Base-by-base conservation (phyloP, 2,888 invertebrate genomes). In the Diadromus collaris region DNA sequence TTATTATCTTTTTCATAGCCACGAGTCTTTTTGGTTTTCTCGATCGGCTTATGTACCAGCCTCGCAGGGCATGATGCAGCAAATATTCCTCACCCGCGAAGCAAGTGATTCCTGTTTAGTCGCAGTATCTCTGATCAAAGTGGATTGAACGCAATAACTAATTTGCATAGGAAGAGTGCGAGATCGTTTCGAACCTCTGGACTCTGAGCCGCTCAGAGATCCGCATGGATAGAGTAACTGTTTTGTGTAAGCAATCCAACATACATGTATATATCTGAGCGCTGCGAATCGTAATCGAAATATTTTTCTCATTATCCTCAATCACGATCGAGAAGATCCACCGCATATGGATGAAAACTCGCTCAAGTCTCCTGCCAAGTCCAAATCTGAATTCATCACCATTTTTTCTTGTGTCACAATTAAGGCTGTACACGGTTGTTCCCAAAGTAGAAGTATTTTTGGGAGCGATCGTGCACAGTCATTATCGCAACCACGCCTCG, bases 121-220 rank as follows among this genome's bases (percentile, higher is more conserved):
- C 27, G 29, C n/a, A n/a, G 16, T 27, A 29, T 29, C 56, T 16
- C 13, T 6, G 24, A 29, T n/a, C 6, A 16, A 56, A 29, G 29
- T 56, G 16, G 29, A 56, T 56, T 29, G n/a, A n/a, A n/a, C 29
- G n/a, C 3, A 29, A 56, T 56, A 56, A 56, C 16, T 56, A 29
- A 56, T 56, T 16, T 56, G 16, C 29, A 27, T 29, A 29, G 16
- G 16, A 29, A 56, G n/a, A 10, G 27, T n/a, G 27, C 10, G 16
- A 56, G 56, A 29, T 56, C 16, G 5, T 29, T 27, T 29, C 29
- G 56, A 16, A 56, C 24, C 29, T 56, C 27, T 56, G 56, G 27
- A 56, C 56, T 27, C 16, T 56, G 56, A 56, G 27, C 29, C 10
- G 13, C 16, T 29, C n/a, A 27, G 27, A 56, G 16, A 56, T 29